Evolutionary conservation across 2,113 vertebrate genomes (phyloP), one percentile per base, ranked within the genome.

Genomic region (Poeciliopsis turrubarensis): DNA sequence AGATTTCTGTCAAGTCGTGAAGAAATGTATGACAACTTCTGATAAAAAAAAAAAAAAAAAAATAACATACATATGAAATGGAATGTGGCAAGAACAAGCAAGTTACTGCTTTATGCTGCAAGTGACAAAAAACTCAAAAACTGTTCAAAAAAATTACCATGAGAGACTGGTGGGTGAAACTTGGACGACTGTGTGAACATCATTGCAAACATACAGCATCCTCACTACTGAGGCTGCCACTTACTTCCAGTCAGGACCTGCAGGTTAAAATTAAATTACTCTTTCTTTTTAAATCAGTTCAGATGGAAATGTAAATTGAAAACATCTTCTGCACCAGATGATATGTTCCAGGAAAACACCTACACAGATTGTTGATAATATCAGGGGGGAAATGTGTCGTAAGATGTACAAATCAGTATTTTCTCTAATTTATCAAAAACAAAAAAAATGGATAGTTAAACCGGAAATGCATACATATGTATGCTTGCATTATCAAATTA

Each of bases 251-350:
- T 83, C 47, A 77, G 44, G 82, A 72, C 62, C 39, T 17, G 63
- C 30, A 67, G 79, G 69, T 70, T 70, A 75, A 79, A 84, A 72
- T 70, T 26, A 57, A 72, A 61, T 34, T 75, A 77, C 63, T 82
- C 80, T 81, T 81, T 54, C 25, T 77, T 73, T 78, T 82, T 60
- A 68, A 74, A 75, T 68, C 85, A 71, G 68, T 75, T 77, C 70
- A 65, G 80, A 78, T 85, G 74, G 26, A 81, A 78, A 88, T 86
- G 85, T 54, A 87, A 89, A 89, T 83, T 64, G 71, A 80, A 73
- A 84, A 81, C 73, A 87, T 90, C 87, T 81, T 87, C 86, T 91
- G 89, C 82, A 87, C 84, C 91, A 91, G 84, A 89, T 87, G 86
- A 89, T 86, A 51, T 86, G 87, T 88, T 69, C 78, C 73, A 78